These are phyloP conservation scores for Podarcis muralis DNA, from an alignment of 2,113 vertebrate genomes.

Conservation along the genomic window DNA sequence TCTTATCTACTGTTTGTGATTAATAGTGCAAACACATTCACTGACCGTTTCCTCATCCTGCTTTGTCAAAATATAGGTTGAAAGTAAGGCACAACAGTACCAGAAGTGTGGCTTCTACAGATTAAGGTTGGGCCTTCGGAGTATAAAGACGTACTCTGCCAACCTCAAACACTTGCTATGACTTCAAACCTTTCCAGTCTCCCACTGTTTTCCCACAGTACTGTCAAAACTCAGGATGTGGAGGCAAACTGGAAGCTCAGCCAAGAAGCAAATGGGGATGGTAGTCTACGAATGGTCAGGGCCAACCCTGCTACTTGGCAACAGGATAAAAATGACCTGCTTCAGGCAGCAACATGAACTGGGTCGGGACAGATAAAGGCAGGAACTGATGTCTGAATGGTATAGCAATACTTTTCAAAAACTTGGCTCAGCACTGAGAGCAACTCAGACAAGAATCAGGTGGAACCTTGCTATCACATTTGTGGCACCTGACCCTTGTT, in stretches of 20 bases:
- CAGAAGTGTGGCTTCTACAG: not conserved
- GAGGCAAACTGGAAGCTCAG: not conserved
- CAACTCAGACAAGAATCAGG: not conserved
- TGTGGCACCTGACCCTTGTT: not conserved
- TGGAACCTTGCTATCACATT: not conserved
- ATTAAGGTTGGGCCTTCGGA: too few species aligned
- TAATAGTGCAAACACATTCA: too few species aligned
- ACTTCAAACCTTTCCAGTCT: not conserved
- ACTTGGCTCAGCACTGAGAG: not conserved
- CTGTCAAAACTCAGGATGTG: not conserved
- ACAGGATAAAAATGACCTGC: not conserved
- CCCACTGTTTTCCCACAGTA: not conserved
- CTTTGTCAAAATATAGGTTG: too few species aligned
- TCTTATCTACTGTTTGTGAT: too few species aligned
- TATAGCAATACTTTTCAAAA: not conserved
- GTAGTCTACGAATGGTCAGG: not conserved
- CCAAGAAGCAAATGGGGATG: not conserved
- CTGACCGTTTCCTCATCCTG: too few species aligned
- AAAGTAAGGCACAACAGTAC: not conserved
- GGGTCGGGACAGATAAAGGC: not conserved
- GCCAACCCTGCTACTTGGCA: not conserved
- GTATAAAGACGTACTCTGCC: not conserved
- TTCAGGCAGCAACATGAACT: not conserved
- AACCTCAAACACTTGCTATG: not conserved
- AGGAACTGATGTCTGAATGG: not conserved